A percentile compares a stretch with the other conserved stretches of the same genome.
Evolutionary conservation across 2,113 vertebrate species (phyloP).

Genomic region (Himantopus leucocephalus): DNA sequence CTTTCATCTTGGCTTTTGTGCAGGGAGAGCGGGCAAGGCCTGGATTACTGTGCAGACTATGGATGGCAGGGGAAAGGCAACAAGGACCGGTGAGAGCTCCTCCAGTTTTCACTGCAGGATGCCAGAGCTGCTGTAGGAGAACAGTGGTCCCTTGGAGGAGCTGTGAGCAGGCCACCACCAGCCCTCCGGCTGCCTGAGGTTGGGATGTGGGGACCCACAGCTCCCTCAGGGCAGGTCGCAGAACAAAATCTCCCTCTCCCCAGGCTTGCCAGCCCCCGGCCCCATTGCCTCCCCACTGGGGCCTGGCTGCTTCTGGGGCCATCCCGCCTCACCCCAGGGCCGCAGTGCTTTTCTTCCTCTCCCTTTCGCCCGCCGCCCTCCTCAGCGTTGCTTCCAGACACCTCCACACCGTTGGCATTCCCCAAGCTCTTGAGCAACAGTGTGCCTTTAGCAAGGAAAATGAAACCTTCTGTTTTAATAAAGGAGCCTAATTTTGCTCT

Average conservation of each 20-base stretch:
- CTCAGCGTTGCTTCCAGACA: background rate
- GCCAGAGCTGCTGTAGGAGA: background rate
- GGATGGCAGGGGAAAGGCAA: background rate
- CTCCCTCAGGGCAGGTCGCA: background rate
- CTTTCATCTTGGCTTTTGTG: background rate
- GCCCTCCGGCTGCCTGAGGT: background rate
- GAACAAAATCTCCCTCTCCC: background rate
- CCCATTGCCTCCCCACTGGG: rapidly evolving
- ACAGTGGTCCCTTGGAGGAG: background rate
- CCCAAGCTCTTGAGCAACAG: background rate
- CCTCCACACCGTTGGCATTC: rapidly evolving
- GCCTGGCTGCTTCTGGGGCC: background rate
- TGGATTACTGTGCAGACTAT: background rate
- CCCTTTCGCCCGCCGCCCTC: background rate
- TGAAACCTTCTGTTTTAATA: background rate
- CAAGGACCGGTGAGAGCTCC: background rate
- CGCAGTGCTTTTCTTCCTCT: background rate
- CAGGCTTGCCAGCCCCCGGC: background rate
- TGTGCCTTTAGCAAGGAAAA: background rate
- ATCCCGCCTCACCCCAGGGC: rapidly evolving
- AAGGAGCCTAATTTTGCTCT: background rate
- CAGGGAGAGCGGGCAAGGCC: background rate
- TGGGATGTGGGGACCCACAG: rapidly evolving
- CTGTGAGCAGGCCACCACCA: background rate
- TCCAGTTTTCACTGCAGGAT: background rate